Conservation (phyloP, 2,797 vertebrate species). For the Hoplostethus mediterraneus region DNA sequence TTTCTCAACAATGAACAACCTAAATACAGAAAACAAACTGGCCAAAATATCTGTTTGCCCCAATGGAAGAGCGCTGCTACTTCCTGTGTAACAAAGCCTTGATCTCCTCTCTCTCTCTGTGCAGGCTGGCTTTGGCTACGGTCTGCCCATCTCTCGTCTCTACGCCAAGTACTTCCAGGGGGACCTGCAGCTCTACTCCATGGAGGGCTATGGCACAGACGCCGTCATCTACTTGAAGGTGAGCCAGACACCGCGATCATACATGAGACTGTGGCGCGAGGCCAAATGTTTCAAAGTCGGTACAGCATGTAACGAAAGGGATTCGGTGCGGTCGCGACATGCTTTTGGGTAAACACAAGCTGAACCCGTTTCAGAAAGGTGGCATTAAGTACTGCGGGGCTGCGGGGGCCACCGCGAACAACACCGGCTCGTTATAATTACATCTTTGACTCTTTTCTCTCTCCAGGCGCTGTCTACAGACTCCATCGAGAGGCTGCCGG, state of each 20-base stretch:
- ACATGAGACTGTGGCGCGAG: slow-evolving; percentile 8
- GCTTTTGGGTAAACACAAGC: background rate
- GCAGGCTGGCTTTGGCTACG: slow-evolving; percentile 95
- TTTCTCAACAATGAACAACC: background rate
- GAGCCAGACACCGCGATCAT: slow-evolving; percentile 36
- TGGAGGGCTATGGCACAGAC: slow-evolving; percentile 95
- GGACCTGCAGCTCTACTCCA: slow-evolving; percentile 95
- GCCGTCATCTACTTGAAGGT: slow-evolving; percentile 96
- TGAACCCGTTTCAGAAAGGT: background rate
- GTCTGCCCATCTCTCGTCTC: slow-evolving; percentile 94
- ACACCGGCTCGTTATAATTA: background rate
- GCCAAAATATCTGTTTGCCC: slow-evolving; percentile 17
- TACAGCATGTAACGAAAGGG: background rate
- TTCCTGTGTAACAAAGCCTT: slow-evolving; percentile 27
- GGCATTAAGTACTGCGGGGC: background rate
- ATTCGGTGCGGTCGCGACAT: background rate
- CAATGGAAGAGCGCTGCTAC: background rate
- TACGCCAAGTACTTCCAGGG: slow-evolving; percentile 98
- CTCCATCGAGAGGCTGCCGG: slow-evolving; percentile 93
- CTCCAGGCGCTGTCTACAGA: slow-evolving; percentile 93
- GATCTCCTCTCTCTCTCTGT: slow-evolving; percentile 7
- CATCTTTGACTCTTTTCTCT: slow-evolving; percentile 1
- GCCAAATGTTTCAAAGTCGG: slow-evolving; percentile 1
- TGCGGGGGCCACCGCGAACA: background rate
- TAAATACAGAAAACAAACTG: slow-evolving; percentile 7